Percentiles rank a stretch among this genome's conserved stretches.
These are phyloP conservation scores for Acanthosepion lycidas DNA, from an alignment of 2,888 invertebrate genomes.

Conservation along the genomic window DNA sequence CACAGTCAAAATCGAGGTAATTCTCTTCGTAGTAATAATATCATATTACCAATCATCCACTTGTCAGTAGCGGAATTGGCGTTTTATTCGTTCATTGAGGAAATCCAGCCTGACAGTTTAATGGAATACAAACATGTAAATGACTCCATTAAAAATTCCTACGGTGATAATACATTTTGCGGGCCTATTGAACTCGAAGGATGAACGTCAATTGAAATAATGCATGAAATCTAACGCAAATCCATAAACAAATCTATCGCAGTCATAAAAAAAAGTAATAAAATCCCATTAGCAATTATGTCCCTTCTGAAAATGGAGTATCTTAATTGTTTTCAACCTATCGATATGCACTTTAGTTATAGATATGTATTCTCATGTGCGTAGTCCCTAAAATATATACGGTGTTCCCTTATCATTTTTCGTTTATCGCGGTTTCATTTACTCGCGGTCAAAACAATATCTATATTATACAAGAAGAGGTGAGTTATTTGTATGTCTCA, in stretches of 20 bases:
- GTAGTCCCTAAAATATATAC: not conserved
- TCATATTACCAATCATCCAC: not conserved
- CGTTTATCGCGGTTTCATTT: too few relatives aligned
- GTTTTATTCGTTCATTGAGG: not conserved
- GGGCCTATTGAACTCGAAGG: not conserved
- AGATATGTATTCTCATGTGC: not conserved
- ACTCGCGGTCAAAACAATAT: too few relatives aligned
- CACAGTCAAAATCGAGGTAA: not conserved
- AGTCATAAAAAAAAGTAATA: not conserved
- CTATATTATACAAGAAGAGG: too few relatives aligned
- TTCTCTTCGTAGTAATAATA: not conserved
- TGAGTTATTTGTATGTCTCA: too few relatives aligned
- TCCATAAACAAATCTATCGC: not conserved
- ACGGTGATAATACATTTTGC: not conserved
- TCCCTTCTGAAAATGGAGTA: not conserved
- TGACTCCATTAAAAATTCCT: conserved; percentile 18
- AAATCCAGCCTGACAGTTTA: not conserved
- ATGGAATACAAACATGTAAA: conserved; percentile 33
- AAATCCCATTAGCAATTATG: not conserved
- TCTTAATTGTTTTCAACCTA: too few relatives aligned
- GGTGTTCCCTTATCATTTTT: too few relatives aligned
- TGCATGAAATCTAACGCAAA: not conserved
- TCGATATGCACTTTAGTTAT: not conserved
- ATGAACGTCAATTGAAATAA: not conserved
- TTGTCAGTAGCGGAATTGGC: not conserved